Evolutionary conservation across 1,140 invertebrate genomes (phyloP).

Genomic region (Drosophila chauvacae): DNA sequence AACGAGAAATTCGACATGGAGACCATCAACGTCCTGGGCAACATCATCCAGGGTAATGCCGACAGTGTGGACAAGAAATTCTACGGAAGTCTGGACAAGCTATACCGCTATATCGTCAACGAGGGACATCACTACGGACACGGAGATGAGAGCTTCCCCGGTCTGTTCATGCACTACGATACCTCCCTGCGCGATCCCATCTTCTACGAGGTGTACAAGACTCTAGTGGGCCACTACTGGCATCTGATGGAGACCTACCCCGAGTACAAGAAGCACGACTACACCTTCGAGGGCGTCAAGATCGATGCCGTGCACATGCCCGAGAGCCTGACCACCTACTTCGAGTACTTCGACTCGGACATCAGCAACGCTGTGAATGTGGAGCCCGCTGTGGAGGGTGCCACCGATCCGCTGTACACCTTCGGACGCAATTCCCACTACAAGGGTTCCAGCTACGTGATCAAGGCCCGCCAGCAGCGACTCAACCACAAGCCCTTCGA

Average conservation of each 20-base stretch:
- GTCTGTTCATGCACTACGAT: conserved; percentile 86
- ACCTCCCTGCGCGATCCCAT: conserved; percentile 88
- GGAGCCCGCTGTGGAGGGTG: conserved; percentile 40
- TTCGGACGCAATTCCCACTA: conserved; percentile 87
- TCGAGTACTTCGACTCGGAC: conserved; percentile 89
- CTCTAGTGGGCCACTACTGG: conserved; percentile 87
- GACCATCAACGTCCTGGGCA: conserved; percentile 86
- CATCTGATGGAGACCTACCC: conserved; percentile 86
- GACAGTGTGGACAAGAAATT: conserved; percentile 85
- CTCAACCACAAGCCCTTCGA: conserved; percentile 89
- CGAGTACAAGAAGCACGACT: conserved; percentile 85
- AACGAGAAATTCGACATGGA: conserved; percentile 85
- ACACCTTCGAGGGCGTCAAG: conserved; percentile 87
- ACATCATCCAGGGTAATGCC: conserved; percentile 86
- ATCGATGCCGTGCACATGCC: conserved; percentile 88
- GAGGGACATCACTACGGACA: conserved; percentile 71
- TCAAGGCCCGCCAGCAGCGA: conserved; percentile 85
- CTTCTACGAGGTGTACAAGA: conserved; percentile 88
- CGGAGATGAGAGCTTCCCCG: conserved; percentile 85
- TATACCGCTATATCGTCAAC: conserved; percentile 84
- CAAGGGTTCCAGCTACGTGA: conserved; percentile 87
- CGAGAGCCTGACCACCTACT: conserved; percentile 89
- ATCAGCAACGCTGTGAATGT: conserved; percentile 88
- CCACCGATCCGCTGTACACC: conserved; percentile 85
- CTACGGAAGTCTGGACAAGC: conserved; percentile 85